phyloP scores from a whole-genome alignment of 2,888 invertebrate species.

The Acleris literana region DNA sequence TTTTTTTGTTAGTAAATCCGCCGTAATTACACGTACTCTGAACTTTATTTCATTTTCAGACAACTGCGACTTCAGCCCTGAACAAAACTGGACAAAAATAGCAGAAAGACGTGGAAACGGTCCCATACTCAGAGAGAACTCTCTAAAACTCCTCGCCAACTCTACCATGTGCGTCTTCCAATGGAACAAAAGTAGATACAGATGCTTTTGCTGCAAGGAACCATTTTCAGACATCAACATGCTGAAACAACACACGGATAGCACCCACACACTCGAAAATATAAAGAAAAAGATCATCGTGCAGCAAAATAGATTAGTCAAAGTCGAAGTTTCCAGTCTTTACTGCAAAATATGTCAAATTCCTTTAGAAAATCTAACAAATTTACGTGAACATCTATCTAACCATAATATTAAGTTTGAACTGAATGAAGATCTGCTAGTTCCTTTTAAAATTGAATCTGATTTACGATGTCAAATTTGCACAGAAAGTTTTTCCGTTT shows the following conservation, averaged over 20 bases:
- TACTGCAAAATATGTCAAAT: slow-evolving; percentile 61
- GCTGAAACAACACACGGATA: slow-evolving; percentile 56
- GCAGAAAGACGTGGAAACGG: slow-evolving; percentile 59
- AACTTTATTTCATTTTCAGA: background rate
- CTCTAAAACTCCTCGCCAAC: slow-evolving; percentile 79
- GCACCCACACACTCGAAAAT: slow-evolving; percentile 53
- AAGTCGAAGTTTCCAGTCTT: slow-evolving; percentile 66
- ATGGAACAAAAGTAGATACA: slow-evolving; percentile 70
- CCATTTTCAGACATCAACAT: slow-evolving; percentile 60
- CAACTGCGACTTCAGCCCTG: slow-evolving; percentile 1
- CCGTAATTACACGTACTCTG: too few species aligned
- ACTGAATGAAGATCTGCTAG: slow-evolving; percentile 57
- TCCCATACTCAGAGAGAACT: slow-evolving; percentile 61
- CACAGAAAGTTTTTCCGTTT: slow-evolving; percentile 54
- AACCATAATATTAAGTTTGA: slow-evolving; percentile 54
- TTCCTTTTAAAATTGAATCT: slow-evolving; percentile 65
- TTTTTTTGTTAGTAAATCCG: background rate
- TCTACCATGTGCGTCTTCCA: slow-evolving; percentile 71
- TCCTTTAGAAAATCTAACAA: slow-evolving; percentile 45
- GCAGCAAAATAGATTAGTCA: slow-evolving; percentile 67
- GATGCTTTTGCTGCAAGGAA: slow-evolving; percentile 71
- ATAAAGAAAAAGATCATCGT: slow-evolving; percentile 66
- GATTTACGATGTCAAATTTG: slow-evolving; percentile 66
- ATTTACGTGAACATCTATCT: slow-evolving; percentile 55
- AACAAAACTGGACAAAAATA: slow-evolving; percentile 53